These are phyloP conservation scores for Lepilemur ruficaudatus DNA, from an alignment of 2,797 vertebrate genomes.

Conservation along the genomic window DNA sequence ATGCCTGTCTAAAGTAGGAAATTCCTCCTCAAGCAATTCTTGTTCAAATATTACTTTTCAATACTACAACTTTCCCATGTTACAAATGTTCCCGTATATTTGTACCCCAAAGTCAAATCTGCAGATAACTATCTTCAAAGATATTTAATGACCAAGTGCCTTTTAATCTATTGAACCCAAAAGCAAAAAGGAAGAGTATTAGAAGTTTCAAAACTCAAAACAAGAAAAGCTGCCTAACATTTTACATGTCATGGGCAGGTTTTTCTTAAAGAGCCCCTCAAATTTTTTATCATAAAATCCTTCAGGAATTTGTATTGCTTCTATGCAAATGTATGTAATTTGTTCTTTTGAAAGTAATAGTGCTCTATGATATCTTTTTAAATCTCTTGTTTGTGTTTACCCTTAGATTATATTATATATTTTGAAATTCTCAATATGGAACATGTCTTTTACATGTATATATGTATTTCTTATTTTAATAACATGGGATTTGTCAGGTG, in stretches of 20 bases:
- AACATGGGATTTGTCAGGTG: not conserved
- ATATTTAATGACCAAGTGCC: constrained; percentile 68
- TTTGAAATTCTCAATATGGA: not conserved
- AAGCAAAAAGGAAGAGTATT: constrained; percentile 64
- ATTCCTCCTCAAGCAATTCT: constrained; percentile 73
- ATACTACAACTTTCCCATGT: constrained; percentile 45
- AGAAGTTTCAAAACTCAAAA: constrained; percentile 48
- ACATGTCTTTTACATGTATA: not conserved
- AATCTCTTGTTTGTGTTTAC: not conserved
- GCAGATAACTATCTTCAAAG: constrained; percentile 66
- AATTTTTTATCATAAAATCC: not conserved
- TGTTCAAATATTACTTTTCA: constrained; percentile 77
- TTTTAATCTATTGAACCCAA: constrained; percentile 72
- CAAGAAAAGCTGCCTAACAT: constrained; percentile 5
- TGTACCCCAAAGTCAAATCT: constrained; percentile 73
- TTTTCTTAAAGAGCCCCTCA: constrained; percentile 9
- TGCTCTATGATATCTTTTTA: not conserved
- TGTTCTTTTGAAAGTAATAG: not conserved
- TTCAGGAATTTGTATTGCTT: not conserved
- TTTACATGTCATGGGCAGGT: not conserved
- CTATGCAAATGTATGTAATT: constrained; percentile 8
- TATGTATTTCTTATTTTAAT: not conserved
- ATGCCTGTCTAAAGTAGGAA: constrained; percentile 70
- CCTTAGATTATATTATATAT: not conserved
- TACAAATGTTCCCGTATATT: constrained; percentile 73